Evolutionary conservation across 1,140 invertebrate species (phyloP), one percentile per base, ranked within the genome.

Genomic region (Lepidurus couesii): DNA sequence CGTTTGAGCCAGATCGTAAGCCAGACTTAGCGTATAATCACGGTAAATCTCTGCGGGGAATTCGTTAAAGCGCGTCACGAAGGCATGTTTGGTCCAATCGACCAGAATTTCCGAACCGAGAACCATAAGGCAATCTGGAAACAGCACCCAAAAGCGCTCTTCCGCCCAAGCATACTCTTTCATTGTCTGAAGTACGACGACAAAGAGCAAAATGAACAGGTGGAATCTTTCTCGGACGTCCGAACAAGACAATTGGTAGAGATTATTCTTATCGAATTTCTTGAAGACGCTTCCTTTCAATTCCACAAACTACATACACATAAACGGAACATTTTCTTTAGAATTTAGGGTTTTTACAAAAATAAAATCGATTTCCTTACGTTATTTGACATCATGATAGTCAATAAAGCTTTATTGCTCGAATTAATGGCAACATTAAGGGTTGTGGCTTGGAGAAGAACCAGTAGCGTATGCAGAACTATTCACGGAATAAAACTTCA

Each of bases 301-400:
- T 86, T 99, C 98, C 1, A 99, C 97, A 89, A 99, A 99, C 94
- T 96, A 85, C 77, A 91, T 83, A 79, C 87, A 82, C 82, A 83
- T 79, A 79, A 77, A 73, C 13, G 24, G 16, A 80, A 79, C 77
- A 80, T 76, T 78, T 76, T 73, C 24, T 65, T 16, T 75, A 77
- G 45, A 74, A 76, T 8, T 24, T 78, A 24, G 11, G 65, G 42
- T 81, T 34, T 4, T 34, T 34, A 34, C 2, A 0, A 34, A 34
- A 42, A 79, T 45, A 26, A 77, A 21, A 73, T 65, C 43, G 21
- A 78, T 42, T 77, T 34, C 34, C 34, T 34, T 89, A 96, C 94
- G 89, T 99, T 99, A 85, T 99, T 99, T 0, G 97, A 98, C 91
- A 99, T 97, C 93, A 99, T 98, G 75, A 99, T 98, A 7, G 97